Percentiles rank a stretch among this genome's conserved stretches.
These are phyloP conservation scores for Chalcosyrphus nemorum DNA, from an alignment of 2,888 invertebrate species.

Conservation along the genomic window DNA sequence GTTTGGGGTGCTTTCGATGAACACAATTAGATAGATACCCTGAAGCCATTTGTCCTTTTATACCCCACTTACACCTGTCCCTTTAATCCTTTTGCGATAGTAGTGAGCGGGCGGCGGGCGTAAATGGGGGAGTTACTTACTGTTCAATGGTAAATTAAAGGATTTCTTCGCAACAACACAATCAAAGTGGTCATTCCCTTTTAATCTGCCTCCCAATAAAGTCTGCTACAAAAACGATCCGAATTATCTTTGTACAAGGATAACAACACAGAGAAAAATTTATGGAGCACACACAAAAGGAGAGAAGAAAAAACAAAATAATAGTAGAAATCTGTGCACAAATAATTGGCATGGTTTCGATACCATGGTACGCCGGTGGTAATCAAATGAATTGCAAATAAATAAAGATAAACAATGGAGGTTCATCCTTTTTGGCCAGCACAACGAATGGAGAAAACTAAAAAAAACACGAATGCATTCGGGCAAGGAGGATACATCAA, in stretches of 20 bases:
- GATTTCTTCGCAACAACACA: conserved; percentile 32
- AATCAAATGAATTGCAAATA: conserved; percentile 45
- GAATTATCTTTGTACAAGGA: conserved; percentile 25
- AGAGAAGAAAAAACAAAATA: neutral
- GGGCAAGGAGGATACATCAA: neutral
- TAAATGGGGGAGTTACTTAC: conserved; percentile 26
- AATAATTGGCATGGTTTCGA: conserved; percentile 20
- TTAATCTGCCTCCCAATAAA: conserved; percentile 2
- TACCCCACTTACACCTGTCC: conserved; percentile 12
- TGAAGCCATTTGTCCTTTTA: conserved; percentile 44
- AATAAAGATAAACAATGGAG: conserved; percentile 27
- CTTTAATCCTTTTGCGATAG: conserved; percentile 29
- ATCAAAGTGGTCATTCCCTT: conserved; percentile 48
- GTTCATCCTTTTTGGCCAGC: neutral
- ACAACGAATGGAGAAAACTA: neutral
- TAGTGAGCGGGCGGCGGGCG: conserved; percentile 8
- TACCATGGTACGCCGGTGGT: conserved; percentile 7
- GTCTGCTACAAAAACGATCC: neutral
- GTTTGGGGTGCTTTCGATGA: conserved; percentile 39
- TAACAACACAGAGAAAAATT: conserved; percentile 3
- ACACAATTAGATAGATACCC: conserved; percentile 60
- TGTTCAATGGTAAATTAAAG: conserved; percentile 54
- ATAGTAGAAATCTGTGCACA: neutral
- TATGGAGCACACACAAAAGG: neutral
- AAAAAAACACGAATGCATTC: neutral